Evolutionary conservation across 2,888 invertebrate genomes (phyloP), one percentile per base, ranked within the genome.

Genomic region (Xylota segnis): DNA sequence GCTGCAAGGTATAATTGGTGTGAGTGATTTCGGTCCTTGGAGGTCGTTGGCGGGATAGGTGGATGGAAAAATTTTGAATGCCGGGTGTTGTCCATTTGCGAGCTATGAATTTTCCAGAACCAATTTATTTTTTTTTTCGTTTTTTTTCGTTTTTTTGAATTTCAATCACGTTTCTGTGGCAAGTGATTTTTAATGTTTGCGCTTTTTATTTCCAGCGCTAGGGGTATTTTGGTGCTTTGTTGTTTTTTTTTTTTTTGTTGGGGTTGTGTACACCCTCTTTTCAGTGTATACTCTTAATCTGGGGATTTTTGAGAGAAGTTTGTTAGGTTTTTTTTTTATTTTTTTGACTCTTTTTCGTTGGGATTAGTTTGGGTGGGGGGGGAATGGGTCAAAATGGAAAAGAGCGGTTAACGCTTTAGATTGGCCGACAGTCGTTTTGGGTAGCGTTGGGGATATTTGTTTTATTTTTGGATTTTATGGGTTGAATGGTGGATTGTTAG

Each of bases 101-200:
- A 82, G 81, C 86, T 77, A 86, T 86, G 86, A 86, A 82, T 86
- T 86, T 82, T 82, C 77, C 76, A 82, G 76, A 68, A 81, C 72
- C 76, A 86, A 86, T 86, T 86, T 86, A 68, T 86, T 81, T 78
- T n/a, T n/a, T n/a, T n/a, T n/a, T n/a, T n/a, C n/a, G n/a, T n/a
- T n/a, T n/a, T n/a, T n/a, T n/a, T n/a, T n/a, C n/a, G n/a, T n/a
- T n/a, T n/a, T n/a, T 86, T 86, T 77, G 86, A 82, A 86, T 86
- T 86, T 86, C 86, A 86, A 86, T 86, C 86, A 86, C 86, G 86
- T 77, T 86, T 77, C 76, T 77, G 76, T 63, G 86, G 82, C 76
- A 86, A 86, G 86, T 86, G 86, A 86, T 86, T 86, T 86, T 86
- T 86, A 86, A 82, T 86, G 86, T 86, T 82, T 86, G 82, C 61